These are phyloP conservation scores for Lophochroa leadbeateri DNA, from an alignment of 2,113 vertebrate genomes.

Conservation along the genomic window DNA sequence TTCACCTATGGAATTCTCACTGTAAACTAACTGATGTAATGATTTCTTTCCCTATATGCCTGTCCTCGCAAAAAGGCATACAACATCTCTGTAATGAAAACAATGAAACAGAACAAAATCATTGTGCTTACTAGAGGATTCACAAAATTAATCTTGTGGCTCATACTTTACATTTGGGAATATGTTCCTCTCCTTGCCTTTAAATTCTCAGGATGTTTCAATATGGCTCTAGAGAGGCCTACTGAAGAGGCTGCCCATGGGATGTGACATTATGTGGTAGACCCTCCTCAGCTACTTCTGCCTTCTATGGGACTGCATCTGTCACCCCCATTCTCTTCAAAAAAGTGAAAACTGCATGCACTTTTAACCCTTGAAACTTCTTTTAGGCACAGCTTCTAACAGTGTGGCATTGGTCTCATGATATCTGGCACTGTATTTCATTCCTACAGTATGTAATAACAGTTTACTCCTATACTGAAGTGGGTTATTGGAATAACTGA, in stretches of 20 bases:
- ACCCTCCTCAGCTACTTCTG: not conserved
- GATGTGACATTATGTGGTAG: not conserved
- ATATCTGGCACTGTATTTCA: not conserved
- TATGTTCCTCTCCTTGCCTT: not conserved
- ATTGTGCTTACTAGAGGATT: not conserved
- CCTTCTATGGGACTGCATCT: not conserved
- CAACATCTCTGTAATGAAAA: not conserved
- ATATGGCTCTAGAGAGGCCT: not conserved
- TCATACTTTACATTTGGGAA: not conserved
- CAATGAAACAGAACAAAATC: not conserved
- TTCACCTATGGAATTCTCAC: not conserved
- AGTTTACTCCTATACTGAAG: not conserved
- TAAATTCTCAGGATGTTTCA: not conserved
- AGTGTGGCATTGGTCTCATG: not conserved
- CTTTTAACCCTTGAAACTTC: not conserved
- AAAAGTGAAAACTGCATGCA: not conserved
- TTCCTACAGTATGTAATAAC: not conserved
- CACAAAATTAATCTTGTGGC: not conserved
- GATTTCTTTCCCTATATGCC: not conserved
- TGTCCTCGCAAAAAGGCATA: not conserved
- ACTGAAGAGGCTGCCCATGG: not conserved
- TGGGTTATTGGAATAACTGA: conserved; percentile 31
- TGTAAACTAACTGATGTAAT: not conserved
- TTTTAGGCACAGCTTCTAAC: not conserved
- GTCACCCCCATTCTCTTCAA: not conserved